Conservation (phyloP, 2,113 vertebrate species). For the Capreolus pygargus region DNA sequence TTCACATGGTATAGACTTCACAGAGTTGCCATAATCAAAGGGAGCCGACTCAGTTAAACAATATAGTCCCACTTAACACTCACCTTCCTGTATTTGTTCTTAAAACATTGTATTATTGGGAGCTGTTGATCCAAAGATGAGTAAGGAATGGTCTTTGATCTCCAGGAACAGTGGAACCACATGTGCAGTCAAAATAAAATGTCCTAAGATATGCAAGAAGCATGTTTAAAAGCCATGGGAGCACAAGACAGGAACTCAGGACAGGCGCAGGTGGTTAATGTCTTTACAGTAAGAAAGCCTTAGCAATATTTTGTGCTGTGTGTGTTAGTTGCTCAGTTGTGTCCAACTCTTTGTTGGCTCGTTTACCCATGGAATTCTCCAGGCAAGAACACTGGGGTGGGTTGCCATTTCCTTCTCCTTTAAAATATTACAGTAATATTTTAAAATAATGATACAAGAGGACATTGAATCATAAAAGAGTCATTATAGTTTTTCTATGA, state of each 20-base stretch:
- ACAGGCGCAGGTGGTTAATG: not conserved
- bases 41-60: not conserved
- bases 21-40: not conserved
- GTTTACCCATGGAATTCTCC: not conserved
- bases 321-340: not conserved
- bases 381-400: not conserved
- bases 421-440: not conserved
- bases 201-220: not conserved
- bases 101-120: not conserved
- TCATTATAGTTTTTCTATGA: not conserved
- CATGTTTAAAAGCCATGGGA: not conserved
- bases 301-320: not conserved
- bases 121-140: not conserved
- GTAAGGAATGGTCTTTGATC: not conserved
- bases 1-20: not conserved
- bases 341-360: not conserved
- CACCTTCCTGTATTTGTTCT: not conserved
- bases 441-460: not conserved
- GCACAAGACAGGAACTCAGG: not conserved
- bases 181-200: not conserved
- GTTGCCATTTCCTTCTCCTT: not conserved
- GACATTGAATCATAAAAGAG: not conserved
- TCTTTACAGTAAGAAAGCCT: not conserved
- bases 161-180: not conserved
- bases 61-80: not conserved